These are phyloP conservation scores for Phenacoccus solenopsis DNA, from an alignment of 1,140 invertebrate species.

Conservation along the genomic window DNA sequence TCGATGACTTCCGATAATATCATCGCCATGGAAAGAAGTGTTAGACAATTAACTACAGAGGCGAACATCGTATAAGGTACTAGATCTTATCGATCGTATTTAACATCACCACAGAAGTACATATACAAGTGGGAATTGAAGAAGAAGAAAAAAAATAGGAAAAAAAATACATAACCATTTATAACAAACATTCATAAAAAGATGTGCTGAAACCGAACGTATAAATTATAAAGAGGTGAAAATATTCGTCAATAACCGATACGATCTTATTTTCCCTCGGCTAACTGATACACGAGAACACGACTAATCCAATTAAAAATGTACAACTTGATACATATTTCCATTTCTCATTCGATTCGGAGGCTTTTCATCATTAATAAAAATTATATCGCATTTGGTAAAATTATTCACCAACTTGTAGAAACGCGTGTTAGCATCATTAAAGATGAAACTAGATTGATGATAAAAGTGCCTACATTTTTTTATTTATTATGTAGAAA, in stretches of 20 bases:
- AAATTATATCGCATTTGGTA: not conserved
- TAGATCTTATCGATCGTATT: not conserved
- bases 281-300: not conserved
- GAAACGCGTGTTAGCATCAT: no score
- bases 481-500: no score
- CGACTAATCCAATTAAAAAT: not conserved
- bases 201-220: not conserved
- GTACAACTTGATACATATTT: no score
- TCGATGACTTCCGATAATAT: constrained; percentile 10
- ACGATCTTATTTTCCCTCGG: not conserved
- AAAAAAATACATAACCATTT: no score
- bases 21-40: not conserved
- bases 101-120: not conserved
- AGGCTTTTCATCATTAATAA: not conserved
- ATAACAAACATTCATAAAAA: not conserved
- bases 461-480: no score
- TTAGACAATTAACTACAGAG: not conserved
- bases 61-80: not conserved
- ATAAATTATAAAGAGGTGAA: not conserved
- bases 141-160: not conserved
- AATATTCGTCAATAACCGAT: not conserved
- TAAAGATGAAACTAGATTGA: no score
- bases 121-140: not conserved
- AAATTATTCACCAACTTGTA: no score
- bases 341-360: not conserved